A percentile compares a stretch with the other conserved stretches of the same genome.
phyloP scores from a whole-genome alignment of 2,888 invertebrate genomes.

The Pandemis corylana region DNA sequence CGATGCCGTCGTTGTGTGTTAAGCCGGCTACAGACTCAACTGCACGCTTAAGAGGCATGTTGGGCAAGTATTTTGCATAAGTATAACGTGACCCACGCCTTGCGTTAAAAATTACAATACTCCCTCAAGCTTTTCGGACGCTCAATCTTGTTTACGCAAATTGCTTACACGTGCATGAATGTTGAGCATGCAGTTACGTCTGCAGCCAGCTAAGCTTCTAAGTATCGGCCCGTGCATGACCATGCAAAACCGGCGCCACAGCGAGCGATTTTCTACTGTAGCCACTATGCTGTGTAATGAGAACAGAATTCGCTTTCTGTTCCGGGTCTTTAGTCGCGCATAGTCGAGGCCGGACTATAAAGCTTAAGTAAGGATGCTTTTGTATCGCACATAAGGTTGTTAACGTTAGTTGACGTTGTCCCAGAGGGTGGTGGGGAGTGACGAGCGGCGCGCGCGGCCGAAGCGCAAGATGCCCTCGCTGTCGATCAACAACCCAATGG shows the following conservation, averaged over 20 bases:
- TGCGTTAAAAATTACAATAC: neutral
- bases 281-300: no score
- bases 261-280: no score
- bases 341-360: neutral
- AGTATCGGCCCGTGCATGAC: no score
- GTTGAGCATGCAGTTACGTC: neutral
- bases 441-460: constrained; percentile 71
- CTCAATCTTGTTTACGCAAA: constrained; percentile 2
- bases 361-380: neutral
- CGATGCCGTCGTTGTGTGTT: neutral
- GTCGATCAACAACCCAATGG: constrained; percentile 94
- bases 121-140: neutral
- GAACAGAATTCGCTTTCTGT: no score
- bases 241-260: no score
- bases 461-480: constrained; percentile 89
- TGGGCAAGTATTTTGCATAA: constrained; percentile 3
- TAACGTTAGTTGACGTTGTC: neutral
- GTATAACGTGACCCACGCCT: neutral
- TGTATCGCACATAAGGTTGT: neutral
- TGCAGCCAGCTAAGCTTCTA: neutral
- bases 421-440: constrained; percentile 64
- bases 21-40: neutral
- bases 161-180: neutral
- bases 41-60: neutral
- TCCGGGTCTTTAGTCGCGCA: no score